phyloP scores from a whole-genome alignment of 2,888 invertebrate species.

The Melinopterus prodromus region DNA sequence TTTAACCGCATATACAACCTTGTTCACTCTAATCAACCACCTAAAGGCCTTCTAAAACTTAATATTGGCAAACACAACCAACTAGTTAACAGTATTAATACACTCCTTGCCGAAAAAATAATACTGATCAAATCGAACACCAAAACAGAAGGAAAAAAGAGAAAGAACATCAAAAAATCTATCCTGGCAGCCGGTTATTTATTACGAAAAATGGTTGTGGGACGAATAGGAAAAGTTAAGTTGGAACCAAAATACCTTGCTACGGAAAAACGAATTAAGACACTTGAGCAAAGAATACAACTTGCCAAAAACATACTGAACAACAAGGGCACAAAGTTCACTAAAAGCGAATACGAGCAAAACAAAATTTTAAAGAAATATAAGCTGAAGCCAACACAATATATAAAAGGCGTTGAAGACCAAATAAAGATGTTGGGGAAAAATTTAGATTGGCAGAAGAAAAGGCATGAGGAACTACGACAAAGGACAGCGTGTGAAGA shows the following conservation, averaged over 20 bases:
- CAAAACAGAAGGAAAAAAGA: neutral
- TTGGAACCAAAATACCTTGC: too few species aligned
- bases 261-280: neutral
- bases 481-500: neutral
- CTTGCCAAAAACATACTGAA: neutral
- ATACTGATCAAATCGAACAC: neutral
- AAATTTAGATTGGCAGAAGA: neutral
- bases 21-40: neutral
- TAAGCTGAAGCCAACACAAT: neutral
- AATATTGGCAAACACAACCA: neutral
- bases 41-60: neutral
- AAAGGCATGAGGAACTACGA: neutral
- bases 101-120: neutral
- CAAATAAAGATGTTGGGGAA: neutral
- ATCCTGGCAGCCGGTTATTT: neutral
- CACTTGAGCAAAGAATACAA: neutral
- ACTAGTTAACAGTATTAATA: neutral
- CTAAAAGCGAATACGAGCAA: neutral
- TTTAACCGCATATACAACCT: conserved; percentile 10
- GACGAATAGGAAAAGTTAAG: neutral
- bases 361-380: neutral
- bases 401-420: neutral
- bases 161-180: conserved; percentile 8
- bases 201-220: neutral
- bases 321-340: neutral